Conservation (phyloP, 2,113 vertebrate species). For the Brevimyrus niger region DNA sequence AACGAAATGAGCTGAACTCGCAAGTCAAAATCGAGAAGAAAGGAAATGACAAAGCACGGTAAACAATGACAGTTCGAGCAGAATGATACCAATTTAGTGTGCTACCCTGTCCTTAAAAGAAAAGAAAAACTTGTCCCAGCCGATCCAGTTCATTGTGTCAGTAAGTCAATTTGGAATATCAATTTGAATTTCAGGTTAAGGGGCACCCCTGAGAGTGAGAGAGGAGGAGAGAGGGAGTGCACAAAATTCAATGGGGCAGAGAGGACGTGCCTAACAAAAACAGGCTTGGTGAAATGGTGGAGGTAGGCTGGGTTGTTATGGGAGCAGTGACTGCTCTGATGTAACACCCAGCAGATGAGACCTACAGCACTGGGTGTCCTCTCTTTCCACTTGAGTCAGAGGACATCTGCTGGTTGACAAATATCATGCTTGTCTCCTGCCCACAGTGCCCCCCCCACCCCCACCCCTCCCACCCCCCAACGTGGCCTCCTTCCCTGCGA, state of each 20-base stretch:
- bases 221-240: background rate
- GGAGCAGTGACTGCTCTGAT: constrained; percentile 32
- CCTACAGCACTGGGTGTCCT: constrained; percentile 23
- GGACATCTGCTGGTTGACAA: constrained; percentile 51
- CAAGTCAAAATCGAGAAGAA: background rate
- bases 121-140: background rate
- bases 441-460: constrained; percentile 39
- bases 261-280: background rate
- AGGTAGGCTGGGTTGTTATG: constrained; percentile 45
- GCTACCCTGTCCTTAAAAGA: background rate
- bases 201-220: background rate
- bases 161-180: background rate
- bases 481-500: background rate
- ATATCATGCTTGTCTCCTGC: constrained; percentile 37
- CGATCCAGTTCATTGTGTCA: background rate
- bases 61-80: background rate
- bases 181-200: constrained; percentile 7
- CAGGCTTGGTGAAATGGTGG: constrained; percentile 26
- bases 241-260: background rate
- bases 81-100: background rate
- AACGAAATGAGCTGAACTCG: background rate
- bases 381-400: constrained; percentile 45
- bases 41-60: background rate
- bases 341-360: constrained; percentile 36
- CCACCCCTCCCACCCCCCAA: constrained; percentile 34